Percentiles rank a stretch among this genome's conserved stretches.
Evolutionary conservation across 2,113 vertebrate genomes (phyloP).

Genomic region (Pheucticus melanocephalus): DNA sequence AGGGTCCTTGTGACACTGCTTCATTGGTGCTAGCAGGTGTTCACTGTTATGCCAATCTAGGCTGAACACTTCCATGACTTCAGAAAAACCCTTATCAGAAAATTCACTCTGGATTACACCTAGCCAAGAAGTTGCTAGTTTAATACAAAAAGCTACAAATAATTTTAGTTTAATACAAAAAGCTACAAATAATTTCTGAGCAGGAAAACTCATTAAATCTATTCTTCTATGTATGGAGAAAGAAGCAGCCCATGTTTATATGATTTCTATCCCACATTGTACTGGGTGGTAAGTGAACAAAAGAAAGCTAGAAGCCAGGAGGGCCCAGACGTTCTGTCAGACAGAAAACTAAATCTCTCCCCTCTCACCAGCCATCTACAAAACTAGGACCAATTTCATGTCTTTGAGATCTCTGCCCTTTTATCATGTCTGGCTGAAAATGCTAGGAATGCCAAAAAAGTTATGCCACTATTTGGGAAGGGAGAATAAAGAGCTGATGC

Average conservation of each 20-base stretch:
- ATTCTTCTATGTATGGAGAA: neutral
- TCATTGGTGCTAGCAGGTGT: neutral
- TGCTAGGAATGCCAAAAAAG: neutral
- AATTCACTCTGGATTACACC: neutral
- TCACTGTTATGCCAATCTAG: neutral
- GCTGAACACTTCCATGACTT: neutral
- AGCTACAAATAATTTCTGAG: neutral
- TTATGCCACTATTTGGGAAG: neutral
- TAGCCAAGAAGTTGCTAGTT: neutral
- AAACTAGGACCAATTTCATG: neutral
- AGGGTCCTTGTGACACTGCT: neutral
- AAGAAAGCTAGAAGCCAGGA: neutral
- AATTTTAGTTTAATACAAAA: neutral
- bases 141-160: neutral
- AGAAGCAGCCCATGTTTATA: neutral
- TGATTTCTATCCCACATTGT: neutral
- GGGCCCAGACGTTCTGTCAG: neutral
- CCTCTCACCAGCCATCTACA: neutral
- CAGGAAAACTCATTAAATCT: neutral
- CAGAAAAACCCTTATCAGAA: neutral
- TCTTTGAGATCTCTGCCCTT: neutral
- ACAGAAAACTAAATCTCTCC: neutral
- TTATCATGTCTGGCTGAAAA: neutral
- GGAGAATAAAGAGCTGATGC: neutral
- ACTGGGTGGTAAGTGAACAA: accelerated